A percentile compares a stretch with the other conserved stretches of the same genome.
phyloP scores from a whole-genome alignment of 2,113 vertebrate genomes.

The Syngnathus floridae region DNA sequence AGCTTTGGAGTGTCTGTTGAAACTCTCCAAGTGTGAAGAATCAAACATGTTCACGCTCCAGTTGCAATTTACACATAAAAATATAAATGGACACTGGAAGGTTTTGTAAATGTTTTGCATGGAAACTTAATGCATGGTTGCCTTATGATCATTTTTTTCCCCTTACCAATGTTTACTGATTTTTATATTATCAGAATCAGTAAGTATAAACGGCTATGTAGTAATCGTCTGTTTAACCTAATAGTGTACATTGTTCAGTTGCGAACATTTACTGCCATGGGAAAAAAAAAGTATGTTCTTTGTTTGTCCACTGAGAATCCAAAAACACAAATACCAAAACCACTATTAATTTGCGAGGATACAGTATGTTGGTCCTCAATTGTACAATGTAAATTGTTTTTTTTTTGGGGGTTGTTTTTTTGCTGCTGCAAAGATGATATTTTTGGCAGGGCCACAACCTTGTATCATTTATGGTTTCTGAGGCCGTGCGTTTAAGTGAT shows the following conservation, averaged over 20 bases:
- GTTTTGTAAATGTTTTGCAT: conserved; percentile 53
- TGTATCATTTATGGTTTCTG: conserved; percentile 35
- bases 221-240: not conserved
- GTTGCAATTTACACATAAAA: conserved; percentile 24
- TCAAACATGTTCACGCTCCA: conserved; percentile 3
- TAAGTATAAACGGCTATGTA: not conserved
- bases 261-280: not conserved
- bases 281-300: conserved; percentile 11
- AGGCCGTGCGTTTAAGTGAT: conserved; percentile 18
- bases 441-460: conserved; percentile 55
- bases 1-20: conserved; percentile 15
- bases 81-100: conserved; percentile 27
- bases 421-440: conserved; percentile 26
- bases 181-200: conserved; percentile 9
- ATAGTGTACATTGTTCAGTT: not conserved
- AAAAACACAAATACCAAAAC: conserved; percentile 53
- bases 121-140: conserved; percentile 59
- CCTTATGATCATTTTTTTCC: conserved; percentile 8
- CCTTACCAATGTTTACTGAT: conserved; percentile 18
- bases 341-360: conserved; percentile 16
- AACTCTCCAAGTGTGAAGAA: conserved; percentile 15
- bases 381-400: conserved; percentile 21
- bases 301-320: conserved; percentile 25
- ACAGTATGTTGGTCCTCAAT: conserved; percentile 20
- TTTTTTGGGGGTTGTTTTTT: not conserved